A percentile compares a stretch with the other conserved stretches of the same genome.
These are phyloP conservation scores for Prenolepis imparis DNA, from an alignment of 2,888 invertebrate species.

Conservation along the genomic window DNA sequence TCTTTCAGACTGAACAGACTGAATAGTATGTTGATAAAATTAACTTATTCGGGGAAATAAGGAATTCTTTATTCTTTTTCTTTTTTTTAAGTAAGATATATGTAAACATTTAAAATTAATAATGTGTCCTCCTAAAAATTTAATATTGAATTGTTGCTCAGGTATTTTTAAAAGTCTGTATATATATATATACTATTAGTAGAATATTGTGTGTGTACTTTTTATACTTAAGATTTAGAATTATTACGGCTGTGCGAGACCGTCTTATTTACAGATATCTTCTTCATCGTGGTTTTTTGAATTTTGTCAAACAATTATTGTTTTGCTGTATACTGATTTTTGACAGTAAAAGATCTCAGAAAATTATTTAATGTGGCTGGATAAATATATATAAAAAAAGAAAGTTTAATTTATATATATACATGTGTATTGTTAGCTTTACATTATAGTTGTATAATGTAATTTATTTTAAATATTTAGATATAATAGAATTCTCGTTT, in stretches of 20 bases:
- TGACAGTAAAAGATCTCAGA: conserved; percentile 35
- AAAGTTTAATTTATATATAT: conserved; percentile 1
- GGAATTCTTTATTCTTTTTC: neutral
- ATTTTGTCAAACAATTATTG: neutral
- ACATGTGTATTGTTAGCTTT: no score
- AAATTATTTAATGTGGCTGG: neutral
- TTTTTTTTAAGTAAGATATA: neutral
- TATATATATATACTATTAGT: conserved; percentile 20
- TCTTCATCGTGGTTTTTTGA: conserved; percentile 15
- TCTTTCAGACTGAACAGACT: conserved; percentile 48
- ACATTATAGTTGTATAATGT: no score
- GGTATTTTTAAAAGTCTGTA: conserved; percentile 19
- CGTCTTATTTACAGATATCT: conserved; percentile 15
- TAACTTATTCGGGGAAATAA: conserved; percentile 28
- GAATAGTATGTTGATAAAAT: conserved; percentile 60
- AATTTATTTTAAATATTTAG: no score
- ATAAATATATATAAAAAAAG: neutral
- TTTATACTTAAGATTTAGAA: conserved; percentile 24
- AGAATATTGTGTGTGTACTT: neutral
- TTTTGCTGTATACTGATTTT: conserved; percentile 9
- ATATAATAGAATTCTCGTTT: no score
- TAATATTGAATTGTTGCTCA: conserved; percentile 52
- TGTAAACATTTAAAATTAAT: neutral
- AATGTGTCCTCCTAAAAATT: conserved; percentile 7
- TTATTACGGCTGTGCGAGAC: conserved; percentile 56